phyloP scores from a whole-genome alignment of 2,113 vertebrate genomes.

The Ctenodactylus gundi region DNA sequence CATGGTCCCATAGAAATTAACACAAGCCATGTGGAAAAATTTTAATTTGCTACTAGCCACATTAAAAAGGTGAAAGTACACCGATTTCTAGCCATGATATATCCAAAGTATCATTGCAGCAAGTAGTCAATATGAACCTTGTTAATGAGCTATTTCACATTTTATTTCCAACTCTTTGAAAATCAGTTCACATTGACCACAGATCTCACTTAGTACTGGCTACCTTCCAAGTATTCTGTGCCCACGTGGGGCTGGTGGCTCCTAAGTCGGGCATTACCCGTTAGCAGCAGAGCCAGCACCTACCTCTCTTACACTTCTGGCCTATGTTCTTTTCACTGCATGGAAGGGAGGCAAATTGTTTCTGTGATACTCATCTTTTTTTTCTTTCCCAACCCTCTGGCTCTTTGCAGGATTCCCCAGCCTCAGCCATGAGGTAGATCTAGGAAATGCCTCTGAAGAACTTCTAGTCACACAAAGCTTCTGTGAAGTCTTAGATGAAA shows the following conservation, averaged over 20 bases:
- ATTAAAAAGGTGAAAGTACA: constrained; percentile 27
- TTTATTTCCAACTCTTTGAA: neutral
- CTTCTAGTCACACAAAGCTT: constrained; percentile 59
- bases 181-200: neutral
- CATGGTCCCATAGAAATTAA: neutral
- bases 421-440: neutral
- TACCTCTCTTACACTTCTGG: neutral
- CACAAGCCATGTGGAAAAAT: neutral
- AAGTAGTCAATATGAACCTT: neutral
- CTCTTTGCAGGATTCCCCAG: fast-evolving
- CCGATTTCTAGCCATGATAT: neutral
- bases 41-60: neutral
- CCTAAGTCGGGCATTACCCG: neutral
- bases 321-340: neutral
- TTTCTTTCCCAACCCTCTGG: neutral
- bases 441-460: constrained; percentile 36
- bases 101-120: neutral
- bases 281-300: neutral
- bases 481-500: constrained; percentile 60
- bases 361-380: neutral
- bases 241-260: neutral
- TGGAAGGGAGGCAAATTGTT: neutral
- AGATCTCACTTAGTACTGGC: neutral
- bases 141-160: neutral
- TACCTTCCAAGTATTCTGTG: neutral